A percentile compares a stretch with the other conserved stretches of the same genome.
Conservation (phyloP, 2,888 invertebrate genomes). For the Epicampocera succincta region DNA sequence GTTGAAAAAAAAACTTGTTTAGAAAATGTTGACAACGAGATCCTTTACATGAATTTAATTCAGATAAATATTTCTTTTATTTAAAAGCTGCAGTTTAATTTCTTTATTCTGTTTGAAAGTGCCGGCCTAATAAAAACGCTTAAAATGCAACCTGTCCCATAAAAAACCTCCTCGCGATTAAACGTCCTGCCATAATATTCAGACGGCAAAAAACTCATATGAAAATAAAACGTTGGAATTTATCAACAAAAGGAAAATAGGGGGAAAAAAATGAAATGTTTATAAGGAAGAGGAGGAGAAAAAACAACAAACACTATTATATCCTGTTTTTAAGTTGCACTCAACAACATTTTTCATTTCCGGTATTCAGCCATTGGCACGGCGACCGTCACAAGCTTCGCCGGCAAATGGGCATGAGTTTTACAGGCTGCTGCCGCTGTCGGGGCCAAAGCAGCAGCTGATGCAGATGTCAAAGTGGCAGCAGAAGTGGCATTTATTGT, state of each 20-base stretch:
- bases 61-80: not conserved
- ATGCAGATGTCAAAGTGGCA: constrained; percentile 6
- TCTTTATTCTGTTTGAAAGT: not conserved
- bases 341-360: constrained; percentile 71
- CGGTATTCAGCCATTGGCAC: constrained; percentile 77
- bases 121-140: constrained; percentile 27
- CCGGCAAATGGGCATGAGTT: constrained; percentile 54
- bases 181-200: constrained; percentile 15
- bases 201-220: not conserved
- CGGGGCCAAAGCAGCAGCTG: constrained; percentile 29
- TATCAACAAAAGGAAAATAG: constrained; percentile 8
- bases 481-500: not conserved
- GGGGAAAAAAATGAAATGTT: not conserved
- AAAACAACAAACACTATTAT: constrained; percentile 15
- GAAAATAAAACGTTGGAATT: constrained; percentile 27
- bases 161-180: constrained; percentile 1
- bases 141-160: constrained; percentile 1
- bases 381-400: constrained; percentile 63
- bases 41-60: too few species aligned
- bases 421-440: constrained; percentile 49
- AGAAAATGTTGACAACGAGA: too few species aligned
- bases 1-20: too few species aligned
- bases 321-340: constrained; percentile 35
- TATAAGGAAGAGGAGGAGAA: not conserved
- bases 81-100: not conserved